These are phyloP conservation scores for Synchiropus splendidus DNA, from an alignment of 2,113 vertebrate genomes.

Conservation along the genomic window DNA sequence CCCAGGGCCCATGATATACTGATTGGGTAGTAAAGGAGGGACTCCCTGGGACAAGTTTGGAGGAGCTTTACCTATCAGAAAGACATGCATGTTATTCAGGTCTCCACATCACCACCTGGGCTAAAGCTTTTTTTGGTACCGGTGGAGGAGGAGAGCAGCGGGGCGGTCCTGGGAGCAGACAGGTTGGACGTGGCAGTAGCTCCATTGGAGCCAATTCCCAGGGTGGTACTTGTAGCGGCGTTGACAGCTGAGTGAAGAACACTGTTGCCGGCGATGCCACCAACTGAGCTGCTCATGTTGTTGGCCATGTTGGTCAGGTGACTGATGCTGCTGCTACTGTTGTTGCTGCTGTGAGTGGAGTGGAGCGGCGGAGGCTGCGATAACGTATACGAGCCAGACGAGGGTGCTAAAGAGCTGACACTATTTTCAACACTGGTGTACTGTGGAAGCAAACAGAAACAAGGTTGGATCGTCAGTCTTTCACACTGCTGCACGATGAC, in stretches of 20 bases:
- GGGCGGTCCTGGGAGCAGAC: conserved; percentile 66
- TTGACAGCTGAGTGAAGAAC: conserved; percentile 65
- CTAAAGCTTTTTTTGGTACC: conserved; percentile 32
- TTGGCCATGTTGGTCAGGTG: conserved; percentile 43
- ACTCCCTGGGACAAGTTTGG: conserved; percentile 92
- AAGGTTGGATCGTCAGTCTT: background rate
- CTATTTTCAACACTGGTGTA: conserved; percentile 74
- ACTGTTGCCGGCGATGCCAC: conserved; percentile 36
- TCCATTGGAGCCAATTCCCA: conserved; percentile 76
- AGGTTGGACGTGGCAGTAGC: conserved; percentile 64
- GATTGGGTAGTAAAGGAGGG: conserved; percentile 89
- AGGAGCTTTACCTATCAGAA: conserved; percentile 82
- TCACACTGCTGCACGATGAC: background rate
- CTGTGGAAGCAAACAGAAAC: conserved; percentile 44
- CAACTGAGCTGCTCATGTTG: conserved; percentile 41
- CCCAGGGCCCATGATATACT: conserved; percentile 96
- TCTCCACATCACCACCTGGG: no score
- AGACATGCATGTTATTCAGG: no score
- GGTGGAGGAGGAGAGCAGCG: conserved; percentile 82
- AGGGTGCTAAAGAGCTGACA: conserved; percentile 68
- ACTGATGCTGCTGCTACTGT: conserved; percentile 56
- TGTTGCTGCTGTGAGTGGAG: conserved; percentile 56
- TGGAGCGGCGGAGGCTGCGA: conserved; percentile 60
- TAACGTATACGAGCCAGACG: conserved; percentile 70
- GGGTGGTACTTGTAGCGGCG: conserved; percentile 44